A percentile compares a stretch with the other conserved stretches of the same genome.
phyloP scores from a whole-genome alignment of 2,113 vertebrate species.

The Plectropomus leopardus region DNA sequence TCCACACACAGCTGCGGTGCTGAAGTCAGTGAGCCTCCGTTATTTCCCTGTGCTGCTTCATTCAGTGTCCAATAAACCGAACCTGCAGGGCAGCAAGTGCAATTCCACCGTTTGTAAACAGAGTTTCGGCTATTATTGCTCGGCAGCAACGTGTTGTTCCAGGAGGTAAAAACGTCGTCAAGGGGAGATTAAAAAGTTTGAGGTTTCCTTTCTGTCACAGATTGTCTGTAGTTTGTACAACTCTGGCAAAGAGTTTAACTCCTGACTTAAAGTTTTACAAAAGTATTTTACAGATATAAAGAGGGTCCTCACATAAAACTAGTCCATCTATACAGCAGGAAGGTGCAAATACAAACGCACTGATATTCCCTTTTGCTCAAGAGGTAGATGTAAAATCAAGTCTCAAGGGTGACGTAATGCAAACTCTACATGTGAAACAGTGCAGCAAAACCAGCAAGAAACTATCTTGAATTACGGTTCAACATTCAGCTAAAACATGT shows the following conservation, averaged over 20 bases:
- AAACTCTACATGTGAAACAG: no score
- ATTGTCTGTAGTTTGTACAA: background rate
- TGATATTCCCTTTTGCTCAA: no score
- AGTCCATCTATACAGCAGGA: no score
- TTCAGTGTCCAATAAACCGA: constrained; percentile 49
- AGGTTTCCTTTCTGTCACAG: constrained; percentile 7
- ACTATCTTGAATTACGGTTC: no score
- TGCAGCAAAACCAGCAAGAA: no score
- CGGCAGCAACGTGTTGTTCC: background rate
- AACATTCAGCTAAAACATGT: no score
- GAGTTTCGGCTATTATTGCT: background rate
- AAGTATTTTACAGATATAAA: no score
- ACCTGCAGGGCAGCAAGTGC: constrained; percentile 32
- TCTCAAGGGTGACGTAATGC: no score
- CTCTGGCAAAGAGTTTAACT: background rate
- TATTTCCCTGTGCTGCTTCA: constrained; percentile 31
- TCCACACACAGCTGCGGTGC: constrained; percentile 44
- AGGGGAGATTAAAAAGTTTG: constrained; percentile 12
- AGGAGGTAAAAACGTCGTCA: background rate
- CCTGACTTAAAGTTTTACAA: background rate
- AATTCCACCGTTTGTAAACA: constrained; percentile 27
- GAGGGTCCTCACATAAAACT: no score
- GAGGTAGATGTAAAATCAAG: no score
- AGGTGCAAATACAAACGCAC: no score
- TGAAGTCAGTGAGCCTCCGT: constrained; percentile 24